Evolutionary conservation across 2,888 invertebrate genomes (phyloP).

Genomic region (Slavum lentiscoides): DNA sequence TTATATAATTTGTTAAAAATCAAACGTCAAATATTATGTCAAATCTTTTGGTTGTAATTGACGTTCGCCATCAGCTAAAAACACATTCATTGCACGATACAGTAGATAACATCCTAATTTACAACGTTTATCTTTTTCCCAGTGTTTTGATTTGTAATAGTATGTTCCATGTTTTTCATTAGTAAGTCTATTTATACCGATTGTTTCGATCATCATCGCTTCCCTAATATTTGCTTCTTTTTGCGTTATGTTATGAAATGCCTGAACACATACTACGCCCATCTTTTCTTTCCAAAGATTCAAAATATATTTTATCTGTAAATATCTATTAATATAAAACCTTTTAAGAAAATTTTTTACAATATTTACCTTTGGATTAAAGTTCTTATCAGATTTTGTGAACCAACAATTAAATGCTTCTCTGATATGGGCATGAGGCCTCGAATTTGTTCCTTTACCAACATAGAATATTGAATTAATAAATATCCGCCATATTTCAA

Average conservation of each 20-base stretch:
- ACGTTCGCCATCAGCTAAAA: slow-evolving; percentile 84
- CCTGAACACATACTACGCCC: slow-evolving; percentile 87
- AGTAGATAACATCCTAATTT: slow-evolving; percentile 78
- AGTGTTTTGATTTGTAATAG: slow-evolving; percentile 76
- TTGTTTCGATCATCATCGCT: slow-evolving; percentile 89
- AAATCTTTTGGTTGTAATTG: slow-evolving; percentile 71
- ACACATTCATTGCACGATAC: slow-evolving; percentile 80
- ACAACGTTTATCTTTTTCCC: slow-evolving; percentile 72
- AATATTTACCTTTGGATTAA: slow-evolving; percentile 25
- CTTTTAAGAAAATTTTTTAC: neutral
- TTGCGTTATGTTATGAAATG: slow-evolving; percentile 87
- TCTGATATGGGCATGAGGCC: slow-evolving; percentile 89
- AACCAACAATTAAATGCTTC: slow-evolving; percentile 77
- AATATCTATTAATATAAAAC: slow-evolving; percentile 18
- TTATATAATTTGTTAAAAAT: neutral
- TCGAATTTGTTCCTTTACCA: slow-evolving; percentile 87
- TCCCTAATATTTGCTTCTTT: slow-evolving; percentile 93
- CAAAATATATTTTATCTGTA: slow-evolving; percentile 74
- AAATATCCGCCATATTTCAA: slow-evolving; percentile 75
- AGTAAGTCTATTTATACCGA: slow-evolving; percentile 75
- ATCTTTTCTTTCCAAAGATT: slow-evolving; percentile 82
- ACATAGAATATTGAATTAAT: slow-evolving; percentile 90
- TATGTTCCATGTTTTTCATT: slow-evolving; percentile 81
- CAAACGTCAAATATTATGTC: slow-evolving; percentile 13
- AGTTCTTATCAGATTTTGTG: slow-evolving; percentile 57